Conservation (phyloP, 1,140 invertebrate species). For the Hylaeus anthracinus region DNA sequence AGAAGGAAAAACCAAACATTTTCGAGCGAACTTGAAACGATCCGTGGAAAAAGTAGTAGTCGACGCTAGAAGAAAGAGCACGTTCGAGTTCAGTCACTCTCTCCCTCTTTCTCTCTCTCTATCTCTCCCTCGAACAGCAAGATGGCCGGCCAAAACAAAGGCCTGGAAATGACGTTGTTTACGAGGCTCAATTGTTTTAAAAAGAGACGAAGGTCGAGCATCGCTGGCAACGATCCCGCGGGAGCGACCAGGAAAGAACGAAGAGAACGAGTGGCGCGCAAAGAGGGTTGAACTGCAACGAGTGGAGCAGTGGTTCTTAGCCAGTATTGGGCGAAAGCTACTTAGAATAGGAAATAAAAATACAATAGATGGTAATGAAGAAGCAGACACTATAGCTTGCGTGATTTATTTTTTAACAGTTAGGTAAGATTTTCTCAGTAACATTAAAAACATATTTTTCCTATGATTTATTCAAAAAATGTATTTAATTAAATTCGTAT, state of each 20-base stretch:
- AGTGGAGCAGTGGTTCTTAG: not conserved
- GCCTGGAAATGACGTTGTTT: conserved; percentile 73
- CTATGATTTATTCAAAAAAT: too few species aligned
- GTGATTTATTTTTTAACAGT: too few species aligned
- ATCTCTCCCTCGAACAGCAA: conserved; percentile 26
- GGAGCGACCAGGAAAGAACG: conserved; percentile 18
- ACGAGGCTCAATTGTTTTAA: conserved; percentile 72
- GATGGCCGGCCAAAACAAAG: conserved; percentile 67
- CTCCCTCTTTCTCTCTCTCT: not conserved
- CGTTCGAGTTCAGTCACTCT: conserved; percentile 19
- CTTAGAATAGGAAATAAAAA: too few species aligned
- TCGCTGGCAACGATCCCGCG: conserved; percentile 35
- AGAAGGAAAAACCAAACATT: too few species aligned
- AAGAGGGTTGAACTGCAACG: conserved; percentile 24
- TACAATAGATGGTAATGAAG: too few species aligned
- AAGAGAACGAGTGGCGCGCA: not conserved
- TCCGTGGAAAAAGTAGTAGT: conserved; percentile 54
- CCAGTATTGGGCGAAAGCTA: too few species aligned
- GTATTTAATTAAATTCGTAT: too few species aligned
- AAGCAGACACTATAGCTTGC: too few species aligned
- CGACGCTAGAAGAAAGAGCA: conserved; percentile 16
- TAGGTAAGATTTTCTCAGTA: too few species aligned
- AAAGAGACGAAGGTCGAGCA: conserved; percentile 59
- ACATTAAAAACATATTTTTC: too few species aligned
- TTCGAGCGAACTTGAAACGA: not conserved